Conservation (phyloP, 2,113 vertebrate species). For the Butorides virescens region DNA sequence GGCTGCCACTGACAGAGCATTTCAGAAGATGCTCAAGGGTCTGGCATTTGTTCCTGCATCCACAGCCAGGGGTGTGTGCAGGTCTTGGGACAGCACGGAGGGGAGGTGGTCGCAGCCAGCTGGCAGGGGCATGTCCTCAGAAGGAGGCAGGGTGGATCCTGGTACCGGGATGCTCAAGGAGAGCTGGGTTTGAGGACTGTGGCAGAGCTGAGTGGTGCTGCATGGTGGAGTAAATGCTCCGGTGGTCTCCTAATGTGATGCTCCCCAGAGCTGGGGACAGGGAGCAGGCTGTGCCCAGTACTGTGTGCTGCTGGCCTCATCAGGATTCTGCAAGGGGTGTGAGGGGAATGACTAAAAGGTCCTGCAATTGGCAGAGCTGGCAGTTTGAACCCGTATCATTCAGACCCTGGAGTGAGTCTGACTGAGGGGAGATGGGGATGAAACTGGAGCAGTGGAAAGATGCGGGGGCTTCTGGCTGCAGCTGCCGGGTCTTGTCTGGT, state of each 20-base stretch:
- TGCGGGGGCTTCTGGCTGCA: not conserved
- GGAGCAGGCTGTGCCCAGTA: not conserved
- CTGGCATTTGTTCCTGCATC: not conserved
- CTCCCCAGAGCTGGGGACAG: not conserved
- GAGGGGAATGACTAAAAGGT: conserved; percentile 39
- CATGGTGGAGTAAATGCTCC: not conserved
- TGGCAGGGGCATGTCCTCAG: not conserved
- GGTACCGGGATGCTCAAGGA: accelerated
- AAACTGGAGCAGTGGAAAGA: not conserved
- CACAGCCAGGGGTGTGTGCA: accelerated
- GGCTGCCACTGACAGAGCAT: not conserved
- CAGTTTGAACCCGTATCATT: not conserved
- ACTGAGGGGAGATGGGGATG: not conserved
- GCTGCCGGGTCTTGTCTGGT: not conserved
- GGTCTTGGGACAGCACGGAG: accelerated
- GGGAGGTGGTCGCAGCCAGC: not conserved
- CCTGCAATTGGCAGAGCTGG: not conserved
- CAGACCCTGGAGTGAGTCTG: not conserved
- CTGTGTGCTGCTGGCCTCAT: conserved; percentile 15
- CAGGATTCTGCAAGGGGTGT: conserved; percentile 1
- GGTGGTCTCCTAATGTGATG: not conserved
- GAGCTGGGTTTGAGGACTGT: not conserved
- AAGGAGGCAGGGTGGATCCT: not conserved
- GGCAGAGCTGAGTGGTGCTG: not conserved
- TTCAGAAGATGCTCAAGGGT: not conserved